Conservation (phyloP, 37 sponge, comb jelly and placozoan genomes). For the Amphimedon queenslandica region DNA sequence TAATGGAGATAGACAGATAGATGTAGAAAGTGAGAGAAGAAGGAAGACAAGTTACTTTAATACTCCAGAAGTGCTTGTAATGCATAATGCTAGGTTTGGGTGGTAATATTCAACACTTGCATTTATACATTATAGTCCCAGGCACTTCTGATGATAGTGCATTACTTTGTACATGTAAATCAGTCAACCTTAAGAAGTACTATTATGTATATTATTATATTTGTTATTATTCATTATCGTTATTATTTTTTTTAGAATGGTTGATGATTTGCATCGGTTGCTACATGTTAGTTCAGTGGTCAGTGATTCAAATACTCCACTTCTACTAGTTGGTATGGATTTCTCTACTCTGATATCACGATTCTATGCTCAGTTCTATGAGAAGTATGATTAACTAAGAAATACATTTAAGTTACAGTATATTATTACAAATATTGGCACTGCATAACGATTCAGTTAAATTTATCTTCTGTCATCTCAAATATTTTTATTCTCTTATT, state of each 20-base stretch:
- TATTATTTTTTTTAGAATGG: conserved; percentile 34
- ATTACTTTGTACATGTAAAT: no score
- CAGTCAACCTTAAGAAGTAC: no score
- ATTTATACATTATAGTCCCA: no score
- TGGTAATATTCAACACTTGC: no score
- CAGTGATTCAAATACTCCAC: no score
- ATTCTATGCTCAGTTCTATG: conserved; percentile 64
- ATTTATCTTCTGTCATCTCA: not conserved
- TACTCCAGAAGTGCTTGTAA: not conserved
- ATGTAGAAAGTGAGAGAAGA: no score
- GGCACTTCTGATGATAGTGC: no score
- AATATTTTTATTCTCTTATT: not conserved
- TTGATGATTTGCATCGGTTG: conserved; percentile 48
- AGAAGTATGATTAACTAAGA: conserved; percentile 26
- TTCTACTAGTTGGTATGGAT: conserved; percentile 53
- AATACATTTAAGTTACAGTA: not conserved
- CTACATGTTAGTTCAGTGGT: conserved; percentile 11
- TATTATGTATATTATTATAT: no score
- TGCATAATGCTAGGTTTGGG: no score
- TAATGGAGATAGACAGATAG: no score
- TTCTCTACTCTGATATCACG: conserved; percentile 37
- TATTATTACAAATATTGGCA: not conserved
- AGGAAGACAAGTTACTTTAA: not conserved
- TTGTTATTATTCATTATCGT: not conserved
- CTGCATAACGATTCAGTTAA: not conserved